A percentile compares a stretch with the other conserved stretches of the same genome.
These are phyloP conservation scores for Tetrao urogallus DNA, from an alignment of 2,113 vertebrate genomes.

Conservation along the genomic window DNA sequence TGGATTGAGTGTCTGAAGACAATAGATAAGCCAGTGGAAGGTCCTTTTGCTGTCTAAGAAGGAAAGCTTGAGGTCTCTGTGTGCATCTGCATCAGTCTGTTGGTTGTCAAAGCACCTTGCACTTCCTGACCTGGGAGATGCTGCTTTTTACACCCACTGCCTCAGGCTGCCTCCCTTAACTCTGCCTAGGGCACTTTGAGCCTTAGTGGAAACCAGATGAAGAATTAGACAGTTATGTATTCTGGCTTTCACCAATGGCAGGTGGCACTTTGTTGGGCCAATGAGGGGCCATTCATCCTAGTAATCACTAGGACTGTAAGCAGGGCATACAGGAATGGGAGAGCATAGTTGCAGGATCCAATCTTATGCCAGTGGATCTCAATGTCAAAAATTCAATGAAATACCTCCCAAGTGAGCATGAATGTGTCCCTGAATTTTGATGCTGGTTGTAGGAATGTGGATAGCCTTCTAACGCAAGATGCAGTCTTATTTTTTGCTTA, in stretches of 20 bases:
- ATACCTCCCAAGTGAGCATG: neutral
- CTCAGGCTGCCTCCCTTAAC: neutral
- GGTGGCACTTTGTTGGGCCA: neutral
- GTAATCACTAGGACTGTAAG: neutral
- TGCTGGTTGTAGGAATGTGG: neutral
- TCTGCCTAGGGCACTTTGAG: neutral
- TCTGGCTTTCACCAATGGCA: neutral
- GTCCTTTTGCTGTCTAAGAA: neutral
- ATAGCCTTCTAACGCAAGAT: neutral
- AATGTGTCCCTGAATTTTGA: fast-evolving
- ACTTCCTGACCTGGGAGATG: neutral
- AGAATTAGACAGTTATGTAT: neutral
- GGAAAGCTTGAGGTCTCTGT: neutral
- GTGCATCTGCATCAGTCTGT: neutral
- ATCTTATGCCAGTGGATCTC: neutral
- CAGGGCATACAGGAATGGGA: neutral
- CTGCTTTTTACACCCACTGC: neutral
- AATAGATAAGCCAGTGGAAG: neutral
- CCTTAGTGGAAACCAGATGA: neutral
- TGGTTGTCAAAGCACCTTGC: neutral
- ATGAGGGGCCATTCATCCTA: neutral
- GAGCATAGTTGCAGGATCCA: neutral
- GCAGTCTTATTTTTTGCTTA: too few relatives aligned
- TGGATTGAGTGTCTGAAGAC: neutral
- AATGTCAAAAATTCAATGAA: neutral